Evolutionary conservation across 2,888 invertebrate genomes (phyloP), one percentile per base, ranked within the genome.

Genomic region (Subacronicta megacephala): DNA sequence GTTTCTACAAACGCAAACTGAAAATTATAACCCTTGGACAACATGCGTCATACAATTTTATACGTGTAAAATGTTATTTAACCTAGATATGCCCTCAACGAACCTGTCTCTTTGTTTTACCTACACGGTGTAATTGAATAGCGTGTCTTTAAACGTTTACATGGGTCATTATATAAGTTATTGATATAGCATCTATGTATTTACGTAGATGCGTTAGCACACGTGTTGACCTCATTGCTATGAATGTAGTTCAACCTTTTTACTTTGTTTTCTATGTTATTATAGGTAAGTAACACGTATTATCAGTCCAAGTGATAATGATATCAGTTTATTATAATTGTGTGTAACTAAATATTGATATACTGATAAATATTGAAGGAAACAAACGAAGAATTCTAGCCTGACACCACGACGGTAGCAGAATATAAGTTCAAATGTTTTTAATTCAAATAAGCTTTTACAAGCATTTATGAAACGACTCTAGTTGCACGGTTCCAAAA

Each of bases 211-310:
- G 35, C 23, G 7, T 23, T 12, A 5, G 12, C 5, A 60, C 70
- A 64, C 44, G 54, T 60, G 56, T 51, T 72, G 58, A 54, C 70
- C 67, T 74, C 17, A 53, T 44, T 37, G 60, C 3, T 38, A 53
- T 6, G 7, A 49, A 62, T 62, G 33, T 65, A 62, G 46, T 41
- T 33, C 57, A 53, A 55, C 50, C 52, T 61, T 52, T 56, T 57
- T 56, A 67, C 49, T 44, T 55, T 50, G 55, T 68, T 47, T 56
- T 67, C 42, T 37, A 51, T 56, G n/a, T 46, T 31, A n/a, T 49
- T 15, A 35, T 63, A 60, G 20, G 18, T 60, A 42, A 29, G 29
- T 12, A 31, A 31, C n/a, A 6, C 31, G 37, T 9, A 33, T 18
- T 53, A 43, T 33, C n/a, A 20, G 16, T 36, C 26, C 29, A 29